These are phyloP conservation scores for Neodiprion lecontei DNA, from an alignment of 1,140 invertebrate genomes.

Conservation along the genomic window DNA sequence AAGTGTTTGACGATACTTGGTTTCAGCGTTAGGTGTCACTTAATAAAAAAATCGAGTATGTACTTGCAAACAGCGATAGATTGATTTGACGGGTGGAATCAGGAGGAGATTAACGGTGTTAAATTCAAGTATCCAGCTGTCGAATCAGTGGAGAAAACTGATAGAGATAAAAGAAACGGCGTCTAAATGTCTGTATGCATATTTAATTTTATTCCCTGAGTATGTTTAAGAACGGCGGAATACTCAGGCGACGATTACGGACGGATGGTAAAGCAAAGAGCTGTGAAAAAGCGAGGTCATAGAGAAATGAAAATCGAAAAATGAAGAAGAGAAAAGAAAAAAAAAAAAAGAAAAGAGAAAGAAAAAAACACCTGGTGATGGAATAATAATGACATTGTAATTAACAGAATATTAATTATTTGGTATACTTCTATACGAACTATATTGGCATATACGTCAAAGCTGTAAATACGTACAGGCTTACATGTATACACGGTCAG, in stretches of 20 bases:
- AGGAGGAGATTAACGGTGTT: too few species aligned
- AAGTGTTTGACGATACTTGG: not conserved
- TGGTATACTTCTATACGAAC: not conserved
- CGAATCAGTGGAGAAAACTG: too few species aligned
- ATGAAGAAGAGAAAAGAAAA: constrained; percentile 12
- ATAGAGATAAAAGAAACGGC: too few species aligned
- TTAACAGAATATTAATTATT: constrained; percentile 8
- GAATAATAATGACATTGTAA: constrained; percentile 2
- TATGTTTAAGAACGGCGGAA: too few species aligned
- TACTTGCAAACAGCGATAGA: too few species aligned
- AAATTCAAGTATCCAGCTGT: too few species aligned
- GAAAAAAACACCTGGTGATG: not conserved
- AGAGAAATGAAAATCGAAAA: not conserved
- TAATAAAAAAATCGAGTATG: not conserved
- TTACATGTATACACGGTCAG: not conserved
- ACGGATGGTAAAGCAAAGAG: not conserved
- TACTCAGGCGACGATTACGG: not conserved
- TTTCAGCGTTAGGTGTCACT: not conserved
- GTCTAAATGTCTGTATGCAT: too few species aligned
- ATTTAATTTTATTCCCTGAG: too few species aligned
- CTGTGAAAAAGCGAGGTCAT: not conserved
- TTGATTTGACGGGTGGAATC: too few species aligned
- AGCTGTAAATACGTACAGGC: constrained; percentile 4
- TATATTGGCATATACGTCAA: not conserved
- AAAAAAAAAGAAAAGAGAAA: not conserved